Percentiles rank a stretch among this genome's conserved stretches.
These are phyloP conservation scores for Mimumesa dahlbomi DNA, from an alignment of 2,888 invertebrate genomes.

Conservation along the genomic window DNA sequence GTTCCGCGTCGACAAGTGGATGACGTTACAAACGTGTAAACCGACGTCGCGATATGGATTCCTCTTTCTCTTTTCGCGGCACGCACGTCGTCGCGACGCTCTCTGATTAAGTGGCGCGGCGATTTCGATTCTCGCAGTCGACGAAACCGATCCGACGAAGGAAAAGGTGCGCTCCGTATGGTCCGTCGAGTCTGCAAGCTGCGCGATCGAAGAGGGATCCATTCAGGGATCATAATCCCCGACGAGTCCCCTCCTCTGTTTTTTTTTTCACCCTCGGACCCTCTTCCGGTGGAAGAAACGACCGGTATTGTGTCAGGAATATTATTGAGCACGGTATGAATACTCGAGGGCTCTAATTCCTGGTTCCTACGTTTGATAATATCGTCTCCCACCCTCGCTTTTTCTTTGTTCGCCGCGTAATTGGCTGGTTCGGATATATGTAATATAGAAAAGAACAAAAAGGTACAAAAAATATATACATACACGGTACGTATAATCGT, in stretches of 20 bases:
- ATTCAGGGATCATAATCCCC: slow-evolving; percentile 25
- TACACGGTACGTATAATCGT: too few species aligned
- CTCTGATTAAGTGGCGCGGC: slow-evolving; percentile 17
- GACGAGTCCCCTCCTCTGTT: slow-evolving; percentile 6
- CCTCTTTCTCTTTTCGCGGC: too few species aligned
- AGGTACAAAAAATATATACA: too few species aligned
- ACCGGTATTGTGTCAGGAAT: slow-evolving; percentile 33
- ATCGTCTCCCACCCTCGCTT: slow-evolving; percentile 26
- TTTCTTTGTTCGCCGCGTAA: too few species aligned
- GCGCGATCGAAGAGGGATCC: slow-evolving; percentile 7
- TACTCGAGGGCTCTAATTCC: slow-evolving; percentile 22
- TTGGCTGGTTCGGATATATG: too few species aligned
- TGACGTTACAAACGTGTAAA: too few species aligned
- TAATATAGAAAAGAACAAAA: too few species aligned
- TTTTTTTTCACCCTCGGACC: slow-evolving; percentile 3
- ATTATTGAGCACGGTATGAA: slow-evolving; percentile 30
- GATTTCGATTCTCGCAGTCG: slow-evolving; percentile 28
- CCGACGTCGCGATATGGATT: too few species aligned
- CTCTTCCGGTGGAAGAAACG: slow-evolving; percentile 20
- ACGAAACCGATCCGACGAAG: slow-evolving; percentile 1
- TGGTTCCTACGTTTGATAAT: slow-evolving; percentile 12
- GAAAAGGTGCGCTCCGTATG: background rate
- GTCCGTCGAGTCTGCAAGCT: too few species aligned
- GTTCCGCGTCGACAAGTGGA: too few species aligned
- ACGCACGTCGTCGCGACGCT: slow-evolving; percentile 5